Conservation (phyloP, 1,140 invertebrate genomes). For the Heliconius eleuchia region DNA sequence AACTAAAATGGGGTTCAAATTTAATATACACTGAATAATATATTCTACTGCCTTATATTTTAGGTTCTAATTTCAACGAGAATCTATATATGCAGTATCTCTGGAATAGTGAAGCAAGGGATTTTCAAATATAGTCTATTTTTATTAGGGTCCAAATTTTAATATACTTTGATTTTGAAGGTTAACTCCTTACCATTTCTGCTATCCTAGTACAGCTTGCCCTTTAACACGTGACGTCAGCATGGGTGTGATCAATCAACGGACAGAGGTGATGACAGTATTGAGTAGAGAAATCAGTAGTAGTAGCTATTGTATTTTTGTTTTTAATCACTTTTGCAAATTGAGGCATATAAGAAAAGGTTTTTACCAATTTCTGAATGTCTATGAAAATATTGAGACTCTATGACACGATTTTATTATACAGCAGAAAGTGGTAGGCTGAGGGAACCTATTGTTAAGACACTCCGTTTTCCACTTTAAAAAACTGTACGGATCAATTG, state of each 20-base stretch:
- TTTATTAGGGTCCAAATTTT: neutral
- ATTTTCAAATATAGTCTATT: slow-evolving; percentile 2
- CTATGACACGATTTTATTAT: too few relatives aligned
- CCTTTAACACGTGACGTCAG: slow-evolving; percentile 63
- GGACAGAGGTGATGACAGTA: neutral
- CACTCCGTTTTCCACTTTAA: too few relatives aligned
- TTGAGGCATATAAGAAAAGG: neutral
- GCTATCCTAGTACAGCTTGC: slow-evolving; percentile 49
- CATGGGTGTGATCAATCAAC: neutral
- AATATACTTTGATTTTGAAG: neutral
- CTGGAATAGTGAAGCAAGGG: neutral
- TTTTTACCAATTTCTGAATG: too few relatives aligned
- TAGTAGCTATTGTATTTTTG: neutral
- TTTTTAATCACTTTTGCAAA: neutral
- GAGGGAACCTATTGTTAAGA: too few relatives aligned
- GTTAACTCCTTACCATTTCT: slow-evolving; percentile 40
- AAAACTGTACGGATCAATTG: neutral
- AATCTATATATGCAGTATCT: slow-evolving; percentile 12
- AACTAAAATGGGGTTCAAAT: slow-evolving; percentile 17
- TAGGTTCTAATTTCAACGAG: slow-evolving; percentile 5
- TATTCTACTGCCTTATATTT: neutral
- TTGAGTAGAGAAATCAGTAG: neutral
- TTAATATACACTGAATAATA: neutral
- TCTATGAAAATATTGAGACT: too few relatives aligned
- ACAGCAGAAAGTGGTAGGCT: too few relatives aligned